Evolutionary conservation across 2,888 invertebrate species (phyloP), one percentile per base, ranked within the genome.

Genomic region (Ophonus ardosiacus): DNA sequence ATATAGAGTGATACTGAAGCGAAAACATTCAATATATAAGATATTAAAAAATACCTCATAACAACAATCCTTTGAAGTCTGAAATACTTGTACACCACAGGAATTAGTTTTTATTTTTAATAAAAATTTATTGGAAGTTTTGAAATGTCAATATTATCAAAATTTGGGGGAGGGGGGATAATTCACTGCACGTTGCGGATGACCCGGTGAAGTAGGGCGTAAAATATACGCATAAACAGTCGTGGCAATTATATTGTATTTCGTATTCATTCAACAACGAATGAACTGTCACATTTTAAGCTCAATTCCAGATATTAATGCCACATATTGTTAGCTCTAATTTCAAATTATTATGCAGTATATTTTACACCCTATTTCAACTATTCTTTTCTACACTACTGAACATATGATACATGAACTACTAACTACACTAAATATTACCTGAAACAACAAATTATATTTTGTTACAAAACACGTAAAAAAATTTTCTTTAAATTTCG

Each of bases 191-290:
- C 21, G 63, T 21, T 18, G 18, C 80, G 81, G 43, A 51, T 63
- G 43, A 61, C 43, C 81, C n/a, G 24, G n/a, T 10, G 40, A 18
- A 65, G 17, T 43, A 43, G 61, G 63, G 81, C 63, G 81, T 81
- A 65, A 65, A 81, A 81, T 81, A 81, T 81, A 81, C 65, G 81
- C 71, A 71, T 43, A 81, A 81, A 81, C 43, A 61, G 0, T 40
- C 2, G n/a, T 40, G 10, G n/a, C 31, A 17, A 61, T 80, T 59
- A 80, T 80, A 61, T 61, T 79, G 38, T 31, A 79, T 61, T 74
- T 43, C 21, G 71, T 40, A 74, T 74, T 40, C 38, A 63, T 4
- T 5, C 31, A 31, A 31, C 31, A 31, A 31, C 59, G 18, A 74
- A 51, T 18, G 8, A 74, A 43, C 71, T 43, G 43, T 43, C 71